A percentile compares a stretch with the other conserved stretches of the same genome.
These are phyloP conservation scores for Polyploca ridens DNA, from an alignment of 2,888 invertebrate species.

Conservation along the genomic window DNA sequence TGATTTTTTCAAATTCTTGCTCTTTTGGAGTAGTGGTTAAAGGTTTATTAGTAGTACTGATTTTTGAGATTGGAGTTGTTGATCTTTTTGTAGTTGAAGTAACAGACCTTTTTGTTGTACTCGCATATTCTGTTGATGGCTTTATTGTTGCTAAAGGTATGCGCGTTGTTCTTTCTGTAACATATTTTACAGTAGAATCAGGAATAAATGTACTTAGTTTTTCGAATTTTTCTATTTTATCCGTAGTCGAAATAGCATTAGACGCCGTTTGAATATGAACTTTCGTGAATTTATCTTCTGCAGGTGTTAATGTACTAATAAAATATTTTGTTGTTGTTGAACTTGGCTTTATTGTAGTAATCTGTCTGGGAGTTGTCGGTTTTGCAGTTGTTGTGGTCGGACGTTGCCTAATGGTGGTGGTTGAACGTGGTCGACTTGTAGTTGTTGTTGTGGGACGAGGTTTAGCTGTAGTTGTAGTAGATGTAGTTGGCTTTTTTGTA, in stretches of 20 bases:
- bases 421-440: slow-evolving; percentile 19
- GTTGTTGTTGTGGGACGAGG: slow-evolving; percentile 22
- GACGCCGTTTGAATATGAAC: slow-evolving; percentile 35
- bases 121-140: slow-evolving; percentile 28
- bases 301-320: slow-evolving; percentile 35
- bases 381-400: slow-evolving; percentile 32
- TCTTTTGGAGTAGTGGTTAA: slow-evolving; percentile 28
- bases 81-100: slow-evolving; percentile 23
- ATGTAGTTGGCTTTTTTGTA: slow-evolving; percentile 26
- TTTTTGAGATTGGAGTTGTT: slow-evolving; percentile 37
- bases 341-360: slow-evolving; percentile 31
- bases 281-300: slow-evolving; percentile 27
- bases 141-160: slow-evolving; percentile 41
- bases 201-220: slow-evolving; percentile 69
- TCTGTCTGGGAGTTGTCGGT: slow-evolving; percentile 27
- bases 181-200: slow-evolving; percentile 57
- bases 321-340: slow-evolving; percentile 30
- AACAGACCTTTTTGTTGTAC: slow-evolving; percentile 40
- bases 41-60: slow-evolving; percentile 25
- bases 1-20: slow-evolving; percentile 55
- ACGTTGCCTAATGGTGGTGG: slow-evolving; percentile 27
- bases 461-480: slow-evolving; percentile 33
- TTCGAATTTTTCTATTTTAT: slow-evolving; percentile 54
- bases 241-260: slow-evolving; percentile 41
- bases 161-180: slow-evolving; percentile 55